A percentile compares a stretch with the other conserved stretches of the same genome.
Evolutionary conservation across 2,888 invertebrate genomes (phyloP).

Genomic region (Epistrophe grossulariae): DNA sequence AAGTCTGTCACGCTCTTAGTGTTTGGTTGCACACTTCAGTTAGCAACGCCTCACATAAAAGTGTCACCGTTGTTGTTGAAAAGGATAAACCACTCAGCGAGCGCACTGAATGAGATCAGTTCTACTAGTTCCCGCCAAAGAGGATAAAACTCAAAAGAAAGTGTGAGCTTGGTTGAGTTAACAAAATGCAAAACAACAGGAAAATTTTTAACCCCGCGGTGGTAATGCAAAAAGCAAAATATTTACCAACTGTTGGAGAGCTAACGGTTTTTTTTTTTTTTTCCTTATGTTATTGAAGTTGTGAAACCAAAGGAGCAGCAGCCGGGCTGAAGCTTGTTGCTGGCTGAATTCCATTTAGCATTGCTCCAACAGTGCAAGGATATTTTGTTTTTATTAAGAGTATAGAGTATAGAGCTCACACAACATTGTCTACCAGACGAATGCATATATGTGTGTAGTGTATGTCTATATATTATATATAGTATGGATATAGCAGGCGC

Average conservation of each 20-base stretch:
- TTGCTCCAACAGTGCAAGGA: conserved; percentile 31
- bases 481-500: neutral
- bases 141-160: conserved; percentile 38
- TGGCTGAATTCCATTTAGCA: conserved; percentile 53
- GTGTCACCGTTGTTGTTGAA: conserved; percentile 24
- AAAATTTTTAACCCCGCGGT: conserved; percentile 22
- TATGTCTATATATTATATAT: neutral
- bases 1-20: conserved; percentile 17
- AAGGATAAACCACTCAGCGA: conserved; percentile 41
- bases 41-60: conserved; percentile 32
- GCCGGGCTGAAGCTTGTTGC: conserved; percentile 61
- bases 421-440: conserved; percentile 55
- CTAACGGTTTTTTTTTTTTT: conserved; percentile 18
- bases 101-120: conserved; percentile 41
- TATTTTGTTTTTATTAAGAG: conserved; percentile 32
- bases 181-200: conserved; percentile 60
- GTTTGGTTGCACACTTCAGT: conserved; percentile 41
- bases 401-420: conserved; percentile 25
- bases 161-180: conserved; percentile 58
- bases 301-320: conserved; percentile 38
- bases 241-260: conserved; percentile 64
- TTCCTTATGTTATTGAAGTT: conserved; percentile 22
- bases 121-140: conserved; percentile 48
- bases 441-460: neutral
- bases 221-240: conserved; percentile 46